Conservation (phyloP, 2,113 vertebrate genomes). For the Agapornis roseicollis region DNA sequence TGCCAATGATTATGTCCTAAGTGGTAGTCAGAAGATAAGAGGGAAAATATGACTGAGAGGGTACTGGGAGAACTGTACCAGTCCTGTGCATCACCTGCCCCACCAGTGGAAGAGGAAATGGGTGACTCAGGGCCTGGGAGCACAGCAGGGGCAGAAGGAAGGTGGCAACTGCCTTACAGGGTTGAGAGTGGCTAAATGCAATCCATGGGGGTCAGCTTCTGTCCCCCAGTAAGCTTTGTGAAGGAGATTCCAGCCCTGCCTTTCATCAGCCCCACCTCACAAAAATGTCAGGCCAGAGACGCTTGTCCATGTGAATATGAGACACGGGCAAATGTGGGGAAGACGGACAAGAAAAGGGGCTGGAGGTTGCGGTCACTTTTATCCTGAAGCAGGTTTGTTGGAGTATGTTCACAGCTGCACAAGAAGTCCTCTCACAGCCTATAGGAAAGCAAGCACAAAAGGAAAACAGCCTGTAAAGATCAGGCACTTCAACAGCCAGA, state of each 20-base stretch:
- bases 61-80: not conserved
- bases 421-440: not conserved
- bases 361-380: not conserved
- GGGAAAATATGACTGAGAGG: slow-evolving; percentile 2
- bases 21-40: slow-evolving; percentile 17
- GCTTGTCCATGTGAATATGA: not conserved
- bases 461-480: not conserved
- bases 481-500: not conserved
- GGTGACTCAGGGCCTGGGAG: slow-evolving; percentile 21
- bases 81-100: slow-evolving; percentile 1
- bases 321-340: not conserved
- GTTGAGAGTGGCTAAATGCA: not conserved
- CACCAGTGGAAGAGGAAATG: not conserved
- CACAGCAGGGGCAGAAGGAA: not conserved
- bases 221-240: not conserved
- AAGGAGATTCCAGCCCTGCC: not conserved
- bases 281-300: not conserved
- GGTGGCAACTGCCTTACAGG: not conserved
- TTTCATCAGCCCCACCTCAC: not conserved
- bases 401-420: not conserved
- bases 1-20: not conserved
- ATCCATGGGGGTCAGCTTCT: not conserved
- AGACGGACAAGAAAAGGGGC: not conserved
- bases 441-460: not conserved
- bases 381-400: not conserved